phyloP scores from a whole-genome alignment of 2,797 vertebrate species.

The Microctenopoma steveboyesi region DNA sequence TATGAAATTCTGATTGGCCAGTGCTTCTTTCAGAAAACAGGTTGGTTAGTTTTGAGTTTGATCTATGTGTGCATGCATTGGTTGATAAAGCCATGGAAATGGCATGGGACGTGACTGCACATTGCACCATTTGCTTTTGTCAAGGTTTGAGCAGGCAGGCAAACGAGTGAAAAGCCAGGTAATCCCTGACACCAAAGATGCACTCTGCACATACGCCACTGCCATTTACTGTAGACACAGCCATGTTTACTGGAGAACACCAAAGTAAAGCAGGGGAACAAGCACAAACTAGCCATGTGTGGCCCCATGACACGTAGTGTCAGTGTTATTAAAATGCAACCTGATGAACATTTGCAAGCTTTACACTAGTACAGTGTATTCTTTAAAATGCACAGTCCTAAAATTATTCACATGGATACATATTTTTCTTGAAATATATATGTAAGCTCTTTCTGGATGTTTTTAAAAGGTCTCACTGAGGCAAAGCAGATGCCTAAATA shows the following conservation, averaged over 20 bases:
- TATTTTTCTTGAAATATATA: too few species aligned
- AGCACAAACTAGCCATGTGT: background rate
- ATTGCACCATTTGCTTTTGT: slow-evolving; percentile 21
- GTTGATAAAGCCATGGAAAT: slow-evolving; percentile 9
- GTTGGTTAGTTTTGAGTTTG: slow-evolving; percentile 18
- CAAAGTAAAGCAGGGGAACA: slow-evolving; percentile 2
- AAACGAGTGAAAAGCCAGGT: slow-evolving; percentile 28
- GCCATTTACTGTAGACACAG: slow-evolving; percentile 1
- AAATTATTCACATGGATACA: slow-evolving; percentile 21
- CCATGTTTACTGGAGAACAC: background rate
- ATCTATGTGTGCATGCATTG: background rate
- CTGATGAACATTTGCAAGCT: too few species aligned
- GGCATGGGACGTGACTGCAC: background rate
- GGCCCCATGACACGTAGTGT: background rate
- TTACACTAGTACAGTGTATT: too few species aligned
- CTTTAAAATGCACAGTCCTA: background rate
- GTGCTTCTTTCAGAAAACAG: slow-evolving; percentile 9
- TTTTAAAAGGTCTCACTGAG: slow-evolving; percentile 18
- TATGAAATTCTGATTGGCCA: slow-evolving; percentile 4
- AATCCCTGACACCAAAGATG: slow-evolving; percentile 21
- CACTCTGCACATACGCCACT: background rate
- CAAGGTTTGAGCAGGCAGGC: slow-evolving; percentile 1
- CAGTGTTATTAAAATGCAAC: background rate
- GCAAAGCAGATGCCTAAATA: slow-evolving; percentile 13
- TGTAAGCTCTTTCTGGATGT: too few species aligned